Evolutionary conservation across 2,888 invertebrate genomes (phyloP).

Genomic region (Pseudococcus longispinus): DNA sequence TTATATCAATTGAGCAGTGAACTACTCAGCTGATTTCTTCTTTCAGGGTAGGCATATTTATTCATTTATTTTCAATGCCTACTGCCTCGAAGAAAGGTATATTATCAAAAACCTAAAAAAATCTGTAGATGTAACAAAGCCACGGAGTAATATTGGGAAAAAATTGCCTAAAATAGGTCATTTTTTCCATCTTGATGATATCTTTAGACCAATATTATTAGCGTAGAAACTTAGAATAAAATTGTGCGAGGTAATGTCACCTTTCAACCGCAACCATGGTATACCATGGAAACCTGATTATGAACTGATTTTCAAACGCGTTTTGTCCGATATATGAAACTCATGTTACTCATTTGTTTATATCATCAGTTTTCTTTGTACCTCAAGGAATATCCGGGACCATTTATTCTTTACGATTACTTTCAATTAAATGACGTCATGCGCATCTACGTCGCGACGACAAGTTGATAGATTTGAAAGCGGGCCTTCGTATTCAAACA

Average conservation of each 20-base stretch:
- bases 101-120: too few relatives aligned
- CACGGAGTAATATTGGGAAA: too few relatives aligned
- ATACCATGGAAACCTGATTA: background rate
- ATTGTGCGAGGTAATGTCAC: background rate
- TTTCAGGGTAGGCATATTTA: too few relatives aligned
- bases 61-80: too few relatives aligned
- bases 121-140: too few relatives aligned
- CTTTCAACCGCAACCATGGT: background rate
- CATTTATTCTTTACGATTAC: slow-evolving; percentile 32
- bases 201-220: background rate
- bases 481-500: background rate
- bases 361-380: slow-evolving; percentile 36
- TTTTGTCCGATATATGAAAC: slow-evolving; percentile 2
- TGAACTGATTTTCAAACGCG: background rate
- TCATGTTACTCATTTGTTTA: slow-evolving; percentile 19
- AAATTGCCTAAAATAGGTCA: too few relatives aligned
- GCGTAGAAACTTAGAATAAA: background rate
- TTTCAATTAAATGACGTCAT: slow-evolving; percentile 34
- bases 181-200: background rate
- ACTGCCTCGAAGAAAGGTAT: too few relatives aligned
- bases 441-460: background rate
- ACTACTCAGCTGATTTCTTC: too few relatives aligned
- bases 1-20: too few relatives aligned
- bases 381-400: slow-evolving; percentile 18
- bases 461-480: slow-evolving; percentile 29